Evolutionary conservation across 1,140 invertebrate genomes (phyloP).

Genomic region (Octopus sinensis): DNA sequence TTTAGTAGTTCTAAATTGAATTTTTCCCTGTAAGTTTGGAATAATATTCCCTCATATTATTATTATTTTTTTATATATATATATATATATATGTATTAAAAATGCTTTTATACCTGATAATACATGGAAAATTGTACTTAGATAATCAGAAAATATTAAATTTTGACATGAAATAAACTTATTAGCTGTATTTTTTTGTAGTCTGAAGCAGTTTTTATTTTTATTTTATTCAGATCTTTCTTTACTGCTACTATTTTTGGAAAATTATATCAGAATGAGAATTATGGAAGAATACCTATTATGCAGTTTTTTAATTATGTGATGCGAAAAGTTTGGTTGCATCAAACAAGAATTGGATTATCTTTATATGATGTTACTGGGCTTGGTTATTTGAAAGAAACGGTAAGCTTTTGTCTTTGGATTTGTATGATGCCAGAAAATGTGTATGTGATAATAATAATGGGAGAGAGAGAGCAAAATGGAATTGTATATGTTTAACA

Average conservation of each 20-base stretch:
- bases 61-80: too few relatives aligned
- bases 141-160: too few relatives aligned
- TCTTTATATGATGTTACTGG: conserved; percentile 90
- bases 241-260: conserved; percentile 83
- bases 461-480: too few relatives aligned
- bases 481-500: too few relatives aligned
- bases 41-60: too few relatives aligned
- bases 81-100: too few relatives aligned
- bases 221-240: conserved; percentile 64
- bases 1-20: too few relatives aligned
- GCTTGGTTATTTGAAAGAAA: conserved; percentile 84
- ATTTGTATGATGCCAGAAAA: too few relatives aligned
- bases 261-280: conserved; percentile 78
- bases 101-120: too few relatives aligned
- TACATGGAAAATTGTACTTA: too few relatives aligned
- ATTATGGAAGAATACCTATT: conserved; percentile 67
- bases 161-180: background rate
- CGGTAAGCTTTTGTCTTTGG: conserved; percentile 60
- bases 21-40: too few relatives aligned
- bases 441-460: too few relatives aligned
- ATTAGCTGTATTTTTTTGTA: background rate
- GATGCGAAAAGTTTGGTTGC: conserved; percentile 90
- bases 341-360: conserved; percentile 87
- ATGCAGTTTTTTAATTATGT: conserved; percentile 88
- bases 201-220: conserved; percentile 5